These are phyloP conservation scores for Drosophila rhopaloa DNA, from an alignment of 1,140 invertebrate genomes.

Conservation along the genomic window DNA sequence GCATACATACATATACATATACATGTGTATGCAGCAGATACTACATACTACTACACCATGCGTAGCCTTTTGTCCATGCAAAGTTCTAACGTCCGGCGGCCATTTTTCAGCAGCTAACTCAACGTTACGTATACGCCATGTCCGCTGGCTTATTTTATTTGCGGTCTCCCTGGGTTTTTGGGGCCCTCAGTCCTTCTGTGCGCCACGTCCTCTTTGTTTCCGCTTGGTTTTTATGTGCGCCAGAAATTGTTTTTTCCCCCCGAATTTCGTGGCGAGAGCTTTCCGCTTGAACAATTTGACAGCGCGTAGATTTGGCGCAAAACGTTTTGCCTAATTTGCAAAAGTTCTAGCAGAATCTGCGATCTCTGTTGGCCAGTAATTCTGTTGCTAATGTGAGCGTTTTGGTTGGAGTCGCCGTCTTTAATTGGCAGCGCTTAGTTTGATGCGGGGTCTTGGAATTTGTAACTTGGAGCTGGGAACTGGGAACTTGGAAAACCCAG, in stretches of 20 bases:
- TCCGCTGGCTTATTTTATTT: conserved; percentile 72
- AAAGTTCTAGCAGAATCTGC: conserved; percentile 56
- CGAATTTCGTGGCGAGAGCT: conserved; percentile 26
- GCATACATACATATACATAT: neutral
- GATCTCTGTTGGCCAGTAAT: conserved; percentile 43
- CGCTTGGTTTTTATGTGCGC: conserved; percentile 49
- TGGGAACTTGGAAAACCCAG: neutral
- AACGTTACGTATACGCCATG: conserved; percentile 76
- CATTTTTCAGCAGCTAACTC: conserved; percentile 72
- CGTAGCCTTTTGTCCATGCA: conserved; percentile 43
- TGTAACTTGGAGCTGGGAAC: neutral
- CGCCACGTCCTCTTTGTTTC: conserved; percentile 28
- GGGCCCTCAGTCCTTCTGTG: neutral
- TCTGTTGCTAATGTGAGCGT: conserved; percentile 68
- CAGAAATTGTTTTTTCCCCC: conserved; percentile 46
- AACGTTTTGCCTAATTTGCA: conserved; percentile 83
- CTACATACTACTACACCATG: conserved; percentile 10
- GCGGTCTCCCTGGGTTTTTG: conserved; percentile 48
- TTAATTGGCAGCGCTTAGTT: conserved; percentile 76
- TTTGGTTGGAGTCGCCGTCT: conserved; percentile 48
- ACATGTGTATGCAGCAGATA: neutral
- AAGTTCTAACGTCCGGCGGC: conserved; percentile 64
- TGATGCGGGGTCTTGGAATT: conserved; percentile 30
- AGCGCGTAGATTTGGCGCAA: conserved; percentile 81
- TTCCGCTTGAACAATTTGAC: conserved; percentile 80